Evolutionary conservation across 2,113 vertebrate genomes (phyloP).

Genomic region (Bambusicola thoracicus): DNA sequence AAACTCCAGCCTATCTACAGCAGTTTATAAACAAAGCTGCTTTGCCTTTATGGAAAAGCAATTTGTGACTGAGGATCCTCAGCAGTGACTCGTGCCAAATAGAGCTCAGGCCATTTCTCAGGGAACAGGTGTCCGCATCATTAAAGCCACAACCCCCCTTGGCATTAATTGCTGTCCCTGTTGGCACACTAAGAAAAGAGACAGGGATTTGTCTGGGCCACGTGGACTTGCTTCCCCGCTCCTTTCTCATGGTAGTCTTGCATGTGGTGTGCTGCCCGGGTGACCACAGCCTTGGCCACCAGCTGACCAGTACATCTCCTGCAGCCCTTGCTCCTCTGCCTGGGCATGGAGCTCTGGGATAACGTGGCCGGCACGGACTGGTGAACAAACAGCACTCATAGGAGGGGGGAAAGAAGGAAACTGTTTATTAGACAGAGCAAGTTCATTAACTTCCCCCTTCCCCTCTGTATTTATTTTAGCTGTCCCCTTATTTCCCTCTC

Average conservation of each 20-base stretch:
- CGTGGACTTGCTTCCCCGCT: background rate
- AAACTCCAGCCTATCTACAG: slow-evolving; percentile 69
- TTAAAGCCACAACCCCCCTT: slow-evolving; percentile 59
- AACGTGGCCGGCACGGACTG: background rate
- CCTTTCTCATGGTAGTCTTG: background rate
- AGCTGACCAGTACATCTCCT: background rate
- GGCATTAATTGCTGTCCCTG: slow-evolving; percentile 63
- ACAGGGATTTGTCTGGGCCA: background rate
- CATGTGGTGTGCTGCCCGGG: background rate
- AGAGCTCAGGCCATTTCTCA: slow-evolving; percentile 63
- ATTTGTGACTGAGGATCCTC: slow-evolving; percentile 70
- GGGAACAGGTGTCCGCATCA: slow-evolving; percentile 72
- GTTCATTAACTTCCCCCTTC: slow-evolving; percentile 45
- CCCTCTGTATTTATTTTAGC: slow-evolving; percentile 40
- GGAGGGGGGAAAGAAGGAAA: background rate
- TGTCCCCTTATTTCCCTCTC: background rate
- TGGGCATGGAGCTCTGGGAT: background rate
- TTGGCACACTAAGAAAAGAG: slow-evolving; percentile 59
- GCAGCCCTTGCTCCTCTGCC: background rate
- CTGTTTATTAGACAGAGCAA: background rate
- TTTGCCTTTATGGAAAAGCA: slow-evolving; percentile 75
- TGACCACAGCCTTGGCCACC: background rate
- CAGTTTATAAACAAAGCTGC: slow-evolving; percentile 76
- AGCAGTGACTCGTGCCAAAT: slow-evolving; percentile 54
- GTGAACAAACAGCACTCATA: background rate